Conservation (phyloP, 2,888 invertebrate species). For the Smittia aterrima region DNA sequence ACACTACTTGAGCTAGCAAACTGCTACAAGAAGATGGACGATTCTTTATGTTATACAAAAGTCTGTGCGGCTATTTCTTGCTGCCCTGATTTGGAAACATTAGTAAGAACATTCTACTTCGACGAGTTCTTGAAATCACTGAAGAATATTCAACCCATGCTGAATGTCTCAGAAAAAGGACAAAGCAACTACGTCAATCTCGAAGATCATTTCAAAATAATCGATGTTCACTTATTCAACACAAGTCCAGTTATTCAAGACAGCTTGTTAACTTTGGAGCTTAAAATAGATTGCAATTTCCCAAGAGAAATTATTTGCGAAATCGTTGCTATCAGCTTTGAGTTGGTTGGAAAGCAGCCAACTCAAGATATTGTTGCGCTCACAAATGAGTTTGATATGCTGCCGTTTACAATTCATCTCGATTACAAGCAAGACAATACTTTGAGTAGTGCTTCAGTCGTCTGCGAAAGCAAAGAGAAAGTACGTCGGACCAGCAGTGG, state of each 20-base stretch:
- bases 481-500: slow-evolving; percentile 71
- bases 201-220: slow-evolving; percentile 56
- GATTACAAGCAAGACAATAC: slow-evolving; percentile 81
- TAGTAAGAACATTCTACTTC: slow-evolving; percentile 73
- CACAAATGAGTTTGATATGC: slow-evolving; percentile 57
- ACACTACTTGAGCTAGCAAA: slow-evolving; percentile 80
- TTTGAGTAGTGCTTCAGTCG: slow-evolving; percentile 70
- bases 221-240: slow-evolving; percentile 49
- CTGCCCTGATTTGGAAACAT: slow-evolving; percentile 69
- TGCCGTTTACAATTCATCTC: slow-evolving; percentile 67
- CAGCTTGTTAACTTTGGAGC: slow-evolving; percentile 57
- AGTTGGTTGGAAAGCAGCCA: slow-evolving; percentile 38
- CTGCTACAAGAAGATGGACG: slow-evolving; percentile 78
- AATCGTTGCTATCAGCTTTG: slow-evolving; percentile 53
- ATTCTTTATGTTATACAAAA: slow-evolving; percentile 68
- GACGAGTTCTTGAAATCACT: slow-evolving; percentile 76
- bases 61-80: slow-evolving; percentile 78
- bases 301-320: slow-evolving; percentile 67
- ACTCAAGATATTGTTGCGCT: slow-evolving; percentile 6
- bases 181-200: slow-evolving; percentile 44
- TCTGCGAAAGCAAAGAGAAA: slow-evolving; percentile 64
- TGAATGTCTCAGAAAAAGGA: slow-evolving; percentile 57
- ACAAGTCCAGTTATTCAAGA: slow-evolving; percentile 58
- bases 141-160: slow-evolving; percentile 58
- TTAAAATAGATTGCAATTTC: slow-evolving; percentile 60